These are phyloP conservation scores for Mormyrus lacerda DNA, from an alignment of 2,113 vertebrate species.

Conservation along the genomic window DNA sequence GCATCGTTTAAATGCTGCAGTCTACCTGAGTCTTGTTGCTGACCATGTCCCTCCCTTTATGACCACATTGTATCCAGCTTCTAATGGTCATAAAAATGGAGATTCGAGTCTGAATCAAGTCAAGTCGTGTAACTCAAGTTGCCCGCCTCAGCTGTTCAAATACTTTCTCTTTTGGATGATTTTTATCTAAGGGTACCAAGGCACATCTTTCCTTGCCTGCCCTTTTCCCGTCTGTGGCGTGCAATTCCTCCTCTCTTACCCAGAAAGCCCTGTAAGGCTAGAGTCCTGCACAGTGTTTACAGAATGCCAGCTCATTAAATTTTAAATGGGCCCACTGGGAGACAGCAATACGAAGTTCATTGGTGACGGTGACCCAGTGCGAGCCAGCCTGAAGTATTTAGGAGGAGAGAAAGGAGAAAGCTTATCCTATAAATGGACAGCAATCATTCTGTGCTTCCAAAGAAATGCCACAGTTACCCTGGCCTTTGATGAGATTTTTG, in stretches of 20 bases:
- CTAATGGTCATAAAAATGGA: not conserved
- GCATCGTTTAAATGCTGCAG: not conserved
- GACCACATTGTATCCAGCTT: not conserved
- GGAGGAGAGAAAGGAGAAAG: not conserved
- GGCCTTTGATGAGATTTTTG: not conserved
- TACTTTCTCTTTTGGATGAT: not conserved
- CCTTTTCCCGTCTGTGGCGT: not conserved
- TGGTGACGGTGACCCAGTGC: not conserved
- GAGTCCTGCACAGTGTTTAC: conserved; percentile 11
- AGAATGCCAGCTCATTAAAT: conserved; percentile 18
- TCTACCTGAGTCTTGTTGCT: not conserved
- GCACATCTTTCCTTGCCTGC: not conserved
- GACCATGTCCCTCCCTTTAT: not conserved
- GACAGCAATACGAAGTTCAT: not conserved
- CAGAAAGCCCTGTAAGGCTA: conserved; percentile 3
- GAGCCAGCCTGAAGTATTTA: not conserved
- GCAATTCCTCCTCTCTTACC: not conserved
- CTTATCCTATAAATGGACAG: not conserved
- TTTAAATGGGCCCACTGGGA: conserved; percentile 19
- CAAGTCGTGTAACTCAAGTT: not conserved
- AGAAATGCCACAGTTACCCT: not conserved
- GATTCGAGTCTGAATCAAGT: not conserved
- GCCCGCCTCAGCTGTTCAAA: not conserved
- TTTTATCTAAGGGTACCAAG: not conserved
- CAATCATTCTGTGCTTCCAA: not conserved